Evolutionary conservation across 92 coral and sea anemone species (phyloP).

Genomic region (Muricea muricata): DNA sequence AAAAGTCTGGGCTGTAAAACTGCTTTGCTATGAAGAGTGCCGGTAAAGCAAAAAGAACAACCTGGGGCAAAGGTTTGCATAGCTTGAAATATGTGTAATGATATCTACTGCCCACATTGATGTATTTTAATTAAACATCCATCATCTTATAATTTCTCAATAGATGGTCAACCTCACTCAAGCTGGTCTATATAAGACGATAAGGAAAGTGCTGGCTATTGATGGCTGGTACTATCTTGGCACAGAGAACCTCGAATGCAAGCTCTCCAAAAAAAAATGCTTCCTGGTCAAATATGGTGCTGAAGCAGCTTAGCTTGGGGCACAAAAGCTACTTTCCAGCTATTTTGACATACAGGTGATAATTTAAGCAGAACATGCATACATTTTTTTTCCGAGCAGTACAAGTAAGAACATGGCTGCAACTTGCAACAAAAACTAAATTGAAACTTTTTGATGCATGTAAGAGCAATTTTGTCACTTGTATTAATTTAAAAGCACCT

Average conservation of each 20-base stretch:
- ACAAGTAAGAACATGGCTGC: too few species aligned
- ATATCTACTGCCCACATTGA: neutral
- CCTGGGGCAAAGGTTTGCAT: slow-evolving; percentile 25
- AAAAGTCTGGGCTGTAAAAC: slow-evolving; percentile 37
- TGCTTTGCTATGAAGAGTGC: slow-evolving; percentile 14
- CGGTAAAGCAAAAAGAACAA: neutral
- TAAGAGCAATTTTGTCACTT: too few species aligned
- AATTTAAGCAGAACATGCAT: too few species aligned
- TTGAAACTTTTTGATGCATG: too few species aligned
- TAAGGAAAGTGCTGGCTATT: slow-evolving; percentile 19
- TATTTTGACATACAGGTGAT: slow-evolving; percentile 9
- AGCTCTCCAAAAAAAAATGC: neutral
- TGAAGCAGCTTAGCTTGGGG: neutral
- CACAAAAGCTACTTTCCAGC: slow-evolving; percentile 13
- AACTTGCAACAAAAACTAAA: too few species aligned
- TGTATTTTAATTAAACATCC: too few species aligned
- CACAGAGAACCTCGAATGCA: slow-evolving; percentile 32
- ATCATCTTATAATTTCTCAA: neutral
- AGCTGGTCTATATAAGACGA: slow-evolving; percentile 33
- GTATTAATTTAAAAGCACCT: too few species aligned
- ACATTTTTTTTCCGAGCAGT: too few species aligned
- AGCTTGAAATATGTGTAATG: neutral
- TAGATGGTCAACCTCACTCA: neutral
- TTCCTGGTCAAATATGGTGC: slow-evolving; percentile 1
- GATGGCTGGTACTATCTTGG: slow-evolving; percentile 43